Evolutionary conservation across 2,888 invertebrate species (phyloP), one percentile per base, ranked within the genome.

Genomic region (Calliopum simillimum): DNA sequence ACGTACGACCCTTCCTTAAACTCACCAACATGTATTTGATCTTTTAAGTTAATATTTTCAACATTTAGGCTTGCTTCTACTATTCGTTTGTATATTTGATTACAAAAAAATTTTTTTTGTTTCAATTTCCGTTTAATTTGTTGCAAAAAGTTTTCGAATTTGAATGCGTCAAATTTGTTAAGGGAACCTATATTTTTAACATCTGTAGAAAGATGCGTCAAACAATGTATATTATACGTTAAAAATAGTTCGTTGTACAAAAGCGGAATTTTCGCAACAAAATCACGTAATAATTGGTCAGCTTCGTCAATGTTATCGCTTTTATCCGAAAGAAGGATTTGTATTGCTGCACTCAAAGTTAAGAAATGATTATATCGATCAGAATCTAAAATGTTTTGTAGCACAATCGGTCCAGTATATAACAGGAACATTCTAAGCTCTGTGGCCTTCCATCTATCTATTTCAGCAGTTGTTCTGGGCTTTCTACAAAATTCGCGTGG

Each of bases 381-480:
- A 51, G 51, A 51, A 51, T 51, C 51, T 51, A n/a, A 51, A 51
- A 51, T 51, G 5, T 19, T 51, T 51, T 51, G 51, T 4, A 56
- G 21, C 19, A 64, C 64, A 51, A 64, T 53, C 46, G 64, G 64
- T 43, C 49, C 63, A 11, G 25, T 25, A 65, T 65, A 65, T 43
- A 65, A 55, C 4, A 55, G 51, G 53, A 55, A 53, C 53, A 65
- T 65, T 65, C 53, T 65, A 4, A 65, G 43, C 55, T 65, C 65
- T 51, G 65, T 53, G 33, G 44, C 65, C 51, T 65, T 65, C 65
- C 55, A 55, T 19, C 53, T 65, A 41, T 65, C 55, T 55, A 55
- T 33, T 55, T 65, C 53, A 25, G 25, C 4, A 65, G 53, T 3
- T 14, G 13, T n/a, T 51, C 51, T 14, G 1, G 19, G 51, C 16